Conservation (phyloP, 1,140 invertebrate species). For the Paracyclopina nana region DNA sequence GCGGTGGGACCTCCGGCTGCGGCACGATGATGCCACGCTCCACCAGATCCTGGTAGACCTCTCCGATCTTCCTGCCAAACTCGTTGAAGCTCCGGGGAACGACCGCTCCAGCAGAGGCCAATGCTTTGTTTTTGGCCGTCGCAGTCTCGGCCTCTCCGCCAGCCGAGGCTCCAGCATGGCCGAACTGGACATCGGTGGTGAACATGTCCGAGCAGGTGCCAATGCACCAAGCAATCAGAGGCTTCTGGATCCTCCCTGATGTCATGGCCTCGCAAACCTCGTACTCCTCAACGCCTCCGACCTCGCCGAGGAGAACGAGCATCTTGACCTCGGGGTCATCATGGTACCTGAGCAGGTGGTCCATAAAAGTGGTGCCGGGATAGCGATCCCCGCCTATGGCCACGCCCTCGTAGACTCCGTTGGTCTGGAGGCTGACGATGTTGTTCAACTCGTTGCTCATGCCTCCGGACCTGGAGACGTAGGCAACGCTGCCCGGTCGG, state of each 20-base stretch:
- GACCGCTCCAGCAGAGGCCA: slow-evolving; percentile 57
- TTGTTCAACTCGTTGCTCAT: slow-evolving; percentile 99
- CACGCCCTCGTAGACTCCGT: slow-evolving; percentile 93
- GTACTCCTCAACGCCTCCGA: slow-evolving; percentile 98
- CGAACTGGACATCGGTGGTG: slow-evolving; percentile 94
- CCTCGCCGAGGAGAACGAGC: slow-evolving; percentile 87
- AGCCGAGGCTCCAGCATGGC: slow-evolving; percentile 93
- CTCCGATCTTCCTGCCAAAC: slow-evolving; percentile 53
- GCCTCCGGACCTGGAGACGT: slow-evolving; percentile 92
- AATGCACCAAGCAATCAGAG: slow-evolving; percentile 94
- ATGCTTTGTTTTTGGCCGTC: slow-evolving; percentile 66
- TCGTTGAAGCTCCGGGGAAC: slow-evolving; percentile 87
- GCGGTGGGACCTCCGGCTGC: slow-evolving; percentile 76
- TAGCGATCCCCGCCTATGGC: slow-evolving; percentile 99
- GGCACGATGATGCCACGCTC: slow-evolving; percentile 60
- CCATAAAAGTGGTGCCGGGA: slow-evolving; percentile 94
- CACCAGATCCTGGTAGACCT: slow-evolving; percentile 57
- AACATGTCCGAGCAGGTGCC: slow-evolving; percentile 80
- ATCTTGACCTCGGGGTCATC: slow-evolving; percentile 51
- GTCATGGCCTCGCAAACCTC: slow-evolving; percentile 77
- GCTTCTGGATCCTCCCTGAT: slow-evolving; percentile 65
- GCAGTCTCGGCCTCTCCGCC: slow-evolving; percentile 90
- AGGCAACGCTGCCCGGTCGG: slow-evolving; percentile 85
- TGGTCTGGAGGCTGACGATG: slow-evolving; percentile 85
- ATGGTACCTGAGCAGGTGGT: slow-evolving; percentile 75